Evolutionary conservation across 2,888 invertebrate genomes (phyloP).

Genomic region (Andrena dorsata): DNA sequence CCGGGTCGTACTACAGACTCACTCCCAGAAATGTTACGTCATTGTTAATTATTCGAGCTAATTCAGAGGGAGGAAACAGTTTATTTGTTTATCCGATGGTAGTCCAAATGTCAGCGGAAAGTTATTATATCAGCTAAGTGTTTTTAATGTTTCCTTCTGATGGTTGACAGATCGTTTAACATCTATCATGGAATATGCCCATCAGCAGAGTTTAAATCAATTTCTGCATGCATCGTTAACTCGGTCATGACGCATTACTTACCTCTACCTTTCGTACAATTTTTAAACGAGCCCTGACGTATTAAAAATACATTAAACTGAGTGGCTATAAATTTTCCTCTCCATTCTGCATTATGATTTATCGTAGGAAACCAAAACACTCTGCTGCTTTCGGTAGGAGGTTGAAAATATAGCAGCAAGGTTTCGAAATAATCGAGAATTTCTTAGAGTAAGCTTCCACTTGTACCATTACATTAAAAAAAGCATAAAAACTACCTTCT

Average conservation of each 20-base stretch:
- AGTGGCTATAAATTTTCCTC: constrained; percentile 18
- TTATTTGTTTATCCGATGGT: no score
- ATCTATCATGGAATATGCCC: constrained; percentile 13
- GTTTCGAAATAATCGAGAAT: no score
- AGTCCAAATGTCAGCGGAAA: background rate
- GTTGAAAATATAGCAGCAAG: background rate
- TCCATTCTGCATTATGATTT: constrained; percentile 4
- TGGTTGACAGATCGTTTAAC: constrained; percentile 23
- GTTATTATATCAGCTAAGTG: constrained; percentile 15
- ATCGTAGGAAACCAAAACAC: background rate
- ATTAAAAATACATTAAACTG: constrained; percentile 5
- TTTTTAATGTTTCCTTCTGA: background rate
- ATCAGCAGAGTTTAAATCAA: constrained; percentile 32
- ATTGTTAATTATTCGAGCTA: constrained; percentile 1
- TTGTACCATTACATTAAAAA: no score
- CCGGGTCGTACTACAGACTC: background rate
- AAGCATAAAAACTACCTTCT: no score
- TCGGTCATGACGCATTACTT: constrained; percentile 38
- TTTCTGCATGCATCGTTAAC: constrained; percentile 51
- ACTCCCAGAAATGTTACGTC: background rate
- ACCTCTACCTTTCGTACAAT: background rate
- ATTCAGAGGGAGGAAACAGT: no score
- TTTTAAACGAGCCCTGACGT: background rate
- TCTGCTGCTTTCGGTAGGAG: background rate
- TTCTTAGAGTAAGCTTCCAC: no score